These are phyloP conservation scores for Platysteira castanea DNA, from an alignment of 2,113 vertebrate species.

Conservation along the genomic window DNA sequence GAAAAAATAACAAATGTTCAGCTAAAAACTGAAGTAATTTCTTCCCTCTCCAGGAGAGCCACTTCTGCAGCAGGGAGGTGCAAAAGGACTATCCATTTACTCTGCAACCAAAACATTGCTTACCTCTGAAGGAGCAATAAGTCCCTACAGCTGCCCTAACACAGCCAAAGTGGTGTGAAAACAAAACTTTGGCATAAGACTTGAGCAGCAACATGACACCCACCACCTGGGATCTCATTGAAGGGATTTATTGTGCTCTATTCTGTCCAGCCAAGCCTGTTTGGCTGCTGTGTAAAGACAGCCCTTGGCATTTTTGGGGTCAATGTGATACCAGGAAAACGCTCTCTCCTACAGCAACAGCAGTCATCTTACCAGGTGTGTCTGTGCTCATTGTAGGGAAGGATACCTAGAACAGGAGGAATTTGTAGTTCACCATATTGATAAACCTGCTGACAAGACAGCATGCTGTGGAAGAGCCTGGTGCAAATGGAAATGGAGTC, in stretches of 20 bases:
- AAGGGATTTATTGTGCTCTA: background rate
- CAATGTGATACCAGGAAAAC: background rate
- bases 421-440: background rate
- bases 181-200: background rate
- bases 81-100: background rate
- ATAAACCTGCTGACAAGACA: background rate
- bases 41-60: background rate
- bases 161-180: background rate
- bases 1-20: background rate
- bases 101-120: background rate
- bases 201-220: background rate
- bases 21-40: background rate
- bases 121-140: background rate
- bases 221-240: background rate
- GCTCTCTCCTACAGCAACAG: background rate
- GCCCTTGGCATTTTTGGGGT: background rate
- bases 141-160: background rate
- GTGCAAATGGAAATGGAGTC: background rate
- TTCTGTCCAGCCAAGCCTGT: background rate
- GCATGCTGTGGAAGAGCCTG: background rate
- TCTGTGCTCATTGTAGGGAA: background rate
- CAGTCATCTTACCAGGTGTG: accelerated
- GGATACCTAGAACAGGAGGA: background rate
- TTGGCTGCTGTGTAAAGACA: background rate
- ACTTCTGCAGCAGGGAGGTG: background rate